Conservation (phyloP, 2,113 vertebrate genomes). For the Peromyscus californicus region DNA sequence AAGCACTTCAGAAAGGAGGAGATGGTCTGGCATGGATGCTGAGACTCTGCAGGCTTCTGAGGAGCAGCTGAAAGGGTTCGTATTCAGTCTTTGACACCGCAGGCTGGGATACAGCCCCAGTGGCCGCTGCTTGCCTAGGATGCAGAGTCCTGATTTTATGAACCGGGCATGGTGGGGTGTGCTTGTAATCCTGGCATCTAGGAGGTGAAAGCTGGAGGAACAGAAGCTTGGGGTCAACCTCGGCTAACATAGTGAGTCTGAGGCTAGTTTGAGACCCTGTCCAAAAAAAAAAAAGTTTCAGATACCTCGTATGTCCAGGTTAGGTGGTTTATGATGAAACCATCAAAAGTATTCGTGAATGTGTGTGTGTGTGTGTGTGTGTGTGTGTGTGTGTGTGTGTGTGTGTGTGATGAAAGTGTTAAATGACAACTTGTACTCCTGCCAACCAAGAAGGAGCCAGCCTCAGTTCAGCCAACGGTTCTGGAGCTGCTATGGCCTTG, state of each 20-base stretch:
- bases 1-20: neutral
- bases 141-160: neutral
- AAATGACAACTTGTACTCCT: neutral
- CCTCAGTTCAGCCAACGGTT: neutral
- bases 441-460: neutral
- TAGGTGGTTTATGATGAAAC: slow-evolving; percentile 39
- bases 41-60: neutral
- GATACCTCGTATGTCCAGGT: neutral
- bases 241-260: neutral
- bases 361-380: neutral
- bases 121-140: neutral
- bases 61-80: neutral
- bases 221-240: too few species aligned
- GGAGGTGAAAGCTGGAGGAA: neutral
- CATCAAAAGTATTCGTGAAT: neutral
- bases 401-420: slow-evolving; percentile 15
- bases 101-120: neutral
- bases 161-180: neutral
- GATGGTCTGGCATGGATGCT: neutral
- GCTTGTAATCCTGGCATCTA: neutral
- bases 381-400: neutral
- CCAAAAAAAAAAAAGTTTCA: neutral
- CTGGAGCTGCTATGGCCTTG: neutral
- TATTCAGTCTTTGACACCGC: neutral
- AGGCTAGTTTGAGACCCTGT: neutral